phyloP scores from a whole-genome alignment of 2,797 vertebrate species.

The Steatocranus sp. region DNA sequence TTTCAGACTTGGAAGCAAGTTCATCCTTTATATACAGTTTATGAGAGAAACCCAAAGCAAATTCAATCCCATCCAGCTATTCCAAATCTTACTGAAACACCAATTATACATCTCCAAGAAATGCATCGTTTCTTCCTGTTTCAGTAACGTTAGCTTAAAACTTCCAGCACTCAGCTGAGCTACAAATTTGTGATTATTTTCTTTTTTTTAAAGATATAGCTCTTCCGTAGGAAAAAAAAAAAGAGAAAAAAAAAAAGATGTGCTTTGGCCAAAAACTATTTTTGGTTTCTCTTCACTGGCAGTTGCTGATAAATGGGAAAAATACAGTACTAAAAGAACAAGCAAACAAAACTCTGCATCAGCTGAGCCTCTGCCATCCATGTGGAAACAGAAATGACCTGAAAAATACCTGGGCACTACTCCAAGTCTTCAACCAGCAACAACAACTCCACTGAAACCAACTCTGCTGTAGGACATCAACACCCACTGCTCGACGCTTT shows the following conservation, averaged over 20 bases:
- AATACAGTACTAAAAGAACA: not conserved
- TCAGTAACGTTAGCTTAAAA: not conserved
- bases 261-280: not conserved
- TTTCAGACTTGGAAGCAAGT: not conserved
- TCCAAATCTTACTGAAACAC: not conserved
- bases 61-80: not conserved
- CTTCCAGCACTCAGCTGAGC: not conserved
- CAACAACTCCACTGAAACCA: not conserved
- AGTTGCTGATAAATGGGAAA: not conserved
- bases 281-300: not conserved
- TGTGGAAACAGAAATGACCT: conserved; percentile 24
- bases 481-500: not conserved
- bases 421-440: conserved; percentile 14
- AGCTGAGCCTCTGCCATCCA: not conserved
- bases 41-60: not conserved
- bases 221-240: not conserved
- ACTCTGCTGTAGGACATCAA: not conserved
- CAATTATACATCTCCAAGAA: not conserved
- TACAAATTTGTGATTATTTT: not conserved
- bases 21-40: not conserved
- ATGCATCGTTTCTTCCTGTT: not conserved
- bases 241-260: not conserved
- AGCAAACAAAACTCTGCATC: not conserved
- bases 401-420: conserved; percentile 48
- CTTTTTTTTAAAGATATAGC: not conserved